Evolutionary conservation across 2,888 invertebrate genomes (phyloP).

Genomic region (Petrolisthes manimaculis): DNA sequence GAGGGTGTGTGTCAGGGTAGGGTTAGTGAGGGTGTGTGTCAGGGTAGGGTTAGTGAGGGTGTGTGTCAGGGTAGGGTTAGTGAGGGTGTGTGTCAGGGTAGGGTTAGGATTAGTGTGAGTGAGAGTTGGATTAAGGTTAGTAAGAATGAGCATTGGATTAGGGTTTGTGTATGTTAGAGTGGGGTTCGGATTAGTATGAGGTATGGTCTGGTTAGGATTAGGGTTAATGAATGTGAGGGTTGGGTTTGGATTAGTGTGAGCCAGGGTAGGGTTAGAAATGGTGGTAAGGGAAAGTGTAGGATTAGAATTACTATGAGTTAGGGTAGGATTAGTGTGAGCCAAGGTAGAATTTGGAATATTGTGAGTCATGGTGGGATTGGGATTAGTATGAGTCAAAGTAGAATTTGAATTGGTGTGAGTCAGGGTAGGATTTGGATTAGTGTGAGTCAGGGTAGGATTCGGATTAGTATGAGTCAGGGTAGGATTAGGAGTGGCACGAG

Average conservation of each 20-base stretch:
- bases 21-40: neutral
- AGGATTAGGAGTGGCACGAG: too few relatives aligned
- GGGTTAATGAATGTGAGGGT: neutral
- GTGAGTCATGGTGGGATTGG: too few relatives aligned
- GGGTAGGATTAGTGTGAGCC: neutral
- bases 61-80: neutral
- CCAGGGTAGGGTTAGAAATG: neutral
- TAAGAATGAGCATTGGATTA: neutral
- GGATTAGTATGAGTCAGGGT: too few relatives aligned
- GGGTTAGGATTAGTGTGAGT: neutral
- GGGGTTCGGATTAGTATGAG: neutral
- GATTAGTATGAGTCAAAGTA: too few relatives aligned
- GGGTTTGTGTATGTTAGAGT: neutral
- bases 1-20: neutral
- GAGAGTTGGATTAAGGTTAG: neutral
- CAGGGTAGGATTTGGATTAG: too few relatives aligned
- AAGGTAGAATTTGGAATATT: too few relatives aligned
- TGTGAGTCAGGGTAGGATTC: too few relatives aligned
- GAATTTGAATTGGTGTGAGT: too few relatives aligned
- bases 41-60: neutral
- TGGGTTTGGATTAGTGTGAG: neutral
- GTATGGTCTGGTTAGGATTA: neutral
- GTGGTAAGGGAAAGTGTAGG: neutral
- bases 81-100: neutral
- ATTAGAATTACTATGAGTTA: neutral